Percentiles rank a stretch among this genome's conserved stretches.
Conservation (phyloP, 2,113 vertebrate species). For the Falcunculus frontatus region DNA sequence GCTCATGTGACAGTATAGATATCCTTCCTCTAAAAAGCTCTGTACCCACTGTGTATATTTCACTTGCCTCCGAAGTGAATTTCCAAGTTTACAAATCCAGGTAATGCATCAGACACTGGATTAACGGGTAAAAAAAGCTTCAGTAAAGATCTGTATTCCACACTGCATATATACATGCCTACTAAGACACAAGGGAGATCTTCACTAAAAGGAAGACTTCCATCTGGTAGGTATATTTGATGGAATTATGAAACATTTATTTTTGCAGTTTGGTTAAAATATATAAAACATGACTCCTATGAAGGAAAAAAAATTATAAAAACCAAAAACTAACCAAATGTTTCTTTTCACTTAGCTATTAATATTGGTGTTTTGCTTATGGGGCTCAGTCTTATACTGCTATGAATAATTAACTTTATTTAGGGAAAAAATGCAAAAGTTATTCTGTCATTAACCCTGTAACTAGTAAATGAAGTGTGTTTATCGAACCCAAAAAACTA, state of each 20-base stretch:
- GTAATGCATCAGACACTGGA: neutral
- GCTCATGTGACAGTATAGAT: slow-evolving; percentile 15
- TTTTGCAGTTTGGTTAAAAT: neutral
- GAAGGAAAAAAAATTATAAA: neutral
- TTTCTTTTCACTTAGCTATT: neutral
- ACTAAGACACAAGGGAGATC: neutral
- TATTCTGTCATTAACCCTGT: neutral
- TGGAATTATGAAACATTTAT: neutral
- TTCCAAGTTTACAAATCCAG: slow-evolving; percentile 12
- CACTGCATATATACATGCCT: neutral
- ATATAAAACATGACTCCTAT: neutral
- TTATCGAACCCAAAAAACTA: neutral
- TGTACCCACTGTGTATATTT: slow-evolving; percentile 20
- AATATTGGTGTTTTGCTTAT: neutral
- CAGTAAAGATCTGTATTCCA: neutral
- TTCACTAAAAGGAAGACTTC: neutral
- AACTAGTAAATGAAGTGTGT: neutral
- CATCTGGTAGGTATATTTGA: neutral
- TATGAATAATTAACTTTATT: neutral
- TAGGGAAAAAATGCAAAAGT: neutral
- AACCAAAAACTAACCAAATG: accelerated
- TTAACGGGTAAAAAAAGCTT: neutral
- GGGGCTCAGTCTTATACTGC: neutral
- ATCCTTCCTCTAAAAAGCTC: slow-evolving; percentile 22
- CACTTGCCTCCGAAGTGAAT: neutral